These are phyloP conservation scores for Pseudorhombus dupliciocellatus DNA, from an alignment of 2,113 vertebrate species.

Conservation along the genomic window DNA sequence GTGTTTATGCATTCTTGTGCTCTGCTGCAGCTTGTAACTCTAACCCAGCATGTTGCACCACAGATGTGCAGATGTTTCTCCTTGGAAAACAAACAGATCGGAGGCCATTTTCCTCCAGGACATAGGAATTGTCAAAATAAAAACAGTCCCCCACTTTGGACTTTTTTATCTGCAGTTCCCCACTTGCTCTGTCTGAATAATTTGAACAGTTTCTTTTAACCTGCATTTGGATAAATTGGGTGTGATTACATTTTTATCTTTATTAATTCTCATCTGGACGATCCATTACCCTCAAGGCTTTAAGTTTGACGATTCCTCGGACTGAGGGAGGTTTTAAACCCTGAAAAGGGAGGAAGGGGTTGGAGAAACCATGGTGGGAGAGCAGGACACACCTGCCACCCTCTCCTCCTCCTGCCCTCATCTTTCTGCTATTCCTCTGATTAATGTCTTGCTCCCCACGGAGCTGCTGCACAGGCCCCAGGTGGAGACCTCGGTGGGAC, in stretches of 20 bases:
- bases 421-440: conserved; percentile 43
- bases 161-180: conserved; percentile 11
- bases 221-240: not conserved
- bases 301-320: conserved; percentile 29
- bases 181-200: not conserved
- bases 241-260: conserved; percentile 6
- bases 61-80: conserved; percentile 79
- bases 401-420: conserved; percentile 32
- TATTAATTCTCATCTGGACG: conserved; percentile 19
- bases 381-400: conserved; percentile 28
- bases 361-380: conserved; percentile 37
- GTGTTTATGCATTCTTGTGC: conserved; percentile 64
- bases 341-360: conserved; percentile 6
- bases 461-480: conserved; percentile 36
- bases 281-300: conserved; percentile 5
- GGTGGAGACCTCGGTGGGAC: conserved; percentile 49
- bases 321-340: conserved; percentile 48
- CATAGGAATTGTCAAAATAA: conserved; percentile 70
- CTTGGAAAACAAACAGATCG: conserved; percentile 73
- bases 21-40: conserved; percentile 66
- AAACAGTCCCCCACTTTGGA: conserved; percentile 5
- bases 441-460: conserved; percentile 43
- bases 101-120: conserved; percentile 57
- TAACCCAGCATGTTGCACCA: conserved; percentile 66
- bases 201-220: not conserved